These are phyloP conservation scores for Pangasius sanitwongsei DNA, from an alignment of 2,797 vertebrate genomes.

Conservation along the genomic window DNA sequence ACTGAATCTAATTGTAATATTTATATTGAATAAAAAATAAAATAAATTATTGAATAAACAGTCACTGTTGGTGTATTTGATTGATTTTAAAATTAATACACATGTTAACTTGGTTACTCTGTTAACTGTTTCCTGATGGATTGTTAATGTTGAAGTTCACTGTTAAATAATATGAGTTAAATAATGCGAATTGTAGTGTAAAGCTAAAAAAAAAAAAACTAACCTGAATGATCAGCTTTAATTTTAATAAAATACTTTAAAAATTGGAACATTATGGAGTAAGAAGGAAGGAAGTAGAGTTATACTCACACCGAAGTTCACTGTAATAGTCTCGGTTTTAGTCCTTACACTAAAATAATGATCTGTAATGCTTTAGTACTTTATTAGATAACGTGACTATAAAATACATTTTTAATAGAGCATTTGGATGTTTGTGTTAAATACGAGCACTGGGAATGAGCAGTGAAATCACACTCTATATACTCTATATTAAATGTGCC, in stretches of 20 bases:
- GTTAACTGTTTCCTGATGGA: background rate
- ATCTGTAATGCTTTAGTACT: background rate
- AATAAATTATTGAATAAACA: background rate
- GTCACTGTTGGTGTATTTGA: background rate
- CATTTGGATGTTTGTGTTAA: background rate
- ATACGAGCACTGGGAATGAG: background rate
- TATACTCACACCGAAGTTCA: background rate
- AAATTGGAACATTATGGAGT: background rate
- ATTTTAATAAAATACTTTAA: background rate
- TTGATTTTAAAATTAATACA: background rate
- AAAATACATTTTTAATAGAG: background rate
- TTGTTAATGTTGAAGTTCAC: background rate
- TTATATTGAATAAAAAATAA: too few species aligned
- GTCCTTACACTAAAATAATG: background rate
- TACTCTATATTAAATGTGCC: background rate
- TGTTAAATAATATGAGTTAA: background rate
- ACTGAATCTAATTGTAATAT: background rate
- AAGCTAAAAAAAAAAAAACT: background rate
- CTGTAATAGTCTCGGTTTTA: background rate
- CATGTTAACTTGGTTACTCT: slow-evolving; percentile 29
- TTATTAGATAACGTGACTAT: too few species aligned
- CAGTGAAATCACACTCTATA: background rate
- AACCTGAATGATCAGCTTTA: background rate
- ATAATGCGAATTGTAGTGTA: background rate
- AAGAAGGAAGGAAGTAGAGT: background rate